Evolutionary conservation across 2,888 invertebrate species (phyloP), one percentile per base, ranked within the genome.

Genomic region (Drosophila rubida): DNA sequence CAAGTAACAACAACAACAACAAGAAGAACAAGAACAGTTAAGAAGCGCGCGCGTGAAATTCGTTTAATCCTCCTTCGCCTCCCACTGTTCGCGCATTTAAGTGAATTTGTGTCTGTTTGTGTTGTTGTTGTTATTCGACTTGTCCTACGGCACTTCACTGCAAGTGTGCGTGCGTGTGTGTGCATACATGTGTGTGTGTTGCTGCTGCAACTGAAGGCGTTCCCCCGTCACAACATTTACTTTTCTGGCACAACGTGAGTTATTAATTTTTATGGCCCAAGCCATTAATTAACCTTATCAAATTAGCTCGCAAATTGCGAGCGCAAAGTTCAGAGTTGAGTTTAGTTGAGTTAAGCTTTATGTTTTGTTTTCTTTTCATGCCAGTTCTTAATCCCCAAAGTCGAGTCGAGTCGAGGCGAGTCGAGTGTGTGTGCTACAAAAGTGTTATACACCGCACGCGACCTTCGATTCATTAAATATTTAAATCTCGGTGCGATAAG

Each of bases 401-500:
- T 50, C 23, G 23, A 48, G 41, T 8, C 30, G 23, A 50, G 32
- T 37, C n/a, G n/a, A n/a, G n/a, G 16, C 25, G 23, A 57, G 19
- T 19, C 3, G 19, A 2, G 19, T 19, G 19, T 60, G 16, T 62
- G 44, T 69, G 49, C 62, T 60, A 51, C 60, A n/a, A 42, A 67
- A 61, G 41, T 80, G 66, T 65, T 78, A 57, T 69, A 68, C 63
- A 35, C 4, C 14, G 8, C 41, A 27, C 25, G 37, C 51, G 63
- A 64, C 75, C 60, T 80, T 80, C 62, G 66, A 13, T 73, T 72
- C 78, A 70, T 86, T 77, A 75, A 68, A 66, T 72, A 88, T 88
- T 88, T 54, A 88, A 86, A 86, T 85, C 62, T 13, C 76, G 59
- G 39, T 63, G 67, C 71, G 75, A 79, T 79, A 75, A 75, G 71